These are phyloP conservation scores for Andricus curvator DNA, from an alignment of 2,888 invertebrate species.

Conservation along the genomic window DNA sequence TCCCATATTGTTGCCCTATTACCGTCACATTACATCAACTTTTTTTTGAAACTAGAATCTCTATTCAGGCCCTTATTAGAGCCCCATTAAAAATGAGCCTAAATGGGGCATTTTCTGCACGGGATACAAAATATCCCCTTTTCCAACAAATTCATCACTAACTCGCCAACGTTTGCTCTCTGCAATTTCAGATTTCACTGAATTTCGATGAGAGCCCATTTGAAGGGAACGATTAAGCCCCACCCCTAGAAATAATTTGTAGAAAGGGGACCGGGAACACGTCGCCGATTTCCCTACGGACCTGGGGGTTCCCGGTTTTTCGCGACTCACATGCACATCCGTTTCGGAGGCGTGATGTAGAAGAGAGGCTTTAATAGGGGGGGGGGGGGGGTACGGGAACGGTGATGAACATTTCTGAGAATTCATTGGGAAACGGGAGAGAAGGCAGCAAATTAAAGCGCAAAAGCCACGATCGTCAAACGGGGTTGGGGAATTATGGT, in stretches of 20 bases:
- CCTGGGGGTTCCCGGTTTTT: slow-evolving; percentile 25
- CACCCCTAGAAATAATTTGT: slow-evolving; percentile 26
- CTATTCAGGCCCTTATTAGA: no score
- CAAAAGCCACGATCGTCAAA: slow-evolving; percentile 17
- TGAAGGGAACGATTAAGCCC: not conserved
- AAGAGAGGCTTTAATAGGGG: not conserved
- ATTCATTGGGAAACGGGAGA: slow-evolving; percentile 41
- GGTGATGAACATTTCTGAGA: slow-evolving; percentile 45
- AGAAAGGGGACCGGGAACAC: slow-evolving; percentile 35
- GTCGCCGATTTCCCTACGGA: slow-evolving; percentile 30
- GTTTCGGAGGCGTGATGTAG: slow-evolving; percentile 22
- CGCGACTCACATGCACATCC: slow-evolving; percentile 33
- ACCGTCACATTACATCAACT: no score
- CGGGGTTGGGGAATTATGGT: not conserved
- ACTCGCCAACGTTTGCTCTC: not conserved
- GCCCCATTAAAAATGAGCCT: no score
- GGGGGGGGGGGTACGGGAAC: slow-evolving; percentile 24
- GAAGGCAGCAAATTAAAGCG: slow-evolving; percentile 30
- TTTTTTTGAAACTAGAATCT: no score
- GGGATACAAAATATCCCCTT: not conserved
- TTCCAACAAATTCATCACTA: not conserved
- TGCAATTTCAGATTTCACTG: not conserved
- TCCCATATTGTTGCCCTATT: no score
- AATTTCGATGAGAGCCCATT: not conserved
- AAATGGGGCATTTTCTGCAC: no score